Conservation (phyloP, 2,888 invertebrate species). For the Subacronicta megacephala region DNA sequence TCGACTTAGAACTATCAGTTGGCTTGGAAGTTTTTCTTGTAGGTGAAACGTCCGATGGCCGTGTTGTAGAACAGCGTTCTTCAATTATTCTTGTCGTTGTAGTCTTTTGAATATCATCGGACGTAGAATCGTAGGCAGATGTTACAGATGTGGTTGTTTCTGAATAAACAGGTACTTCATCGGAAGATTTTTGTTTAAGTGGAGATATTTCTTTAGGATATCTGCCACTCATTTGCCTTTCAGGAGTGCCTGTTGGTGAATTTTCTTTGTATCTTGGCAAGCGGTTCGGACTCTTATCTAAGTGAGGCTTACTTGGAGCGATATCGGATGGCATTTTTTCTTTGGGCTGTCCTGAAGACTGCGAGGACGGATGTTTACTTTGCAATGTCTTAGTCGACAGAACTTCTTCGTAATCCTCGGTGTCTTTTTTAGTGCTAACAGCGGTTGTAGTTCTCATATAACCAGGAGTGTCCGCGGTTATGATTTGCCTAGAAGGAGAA, state of each 20-base stretch:
- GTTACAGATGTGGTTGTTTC: conserved; percentile 46
- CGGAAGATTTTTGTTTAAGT: conserved; percentile 20
- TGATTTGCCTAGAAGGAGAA: conserved; percentile 24
- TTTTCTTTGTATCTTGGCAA: conserved; percentile 14
- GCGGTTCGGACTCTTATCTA: conserved; percentile 31
- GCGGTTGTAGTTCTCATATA: conserved; percentile 47
- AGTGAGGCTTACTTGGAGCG: conserved; percentile 31
- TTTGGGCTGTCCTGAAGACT: conserved; percentile 13
- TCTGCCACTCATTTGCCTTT: conserved; percentile 20
- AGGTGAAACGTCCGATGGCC: conserved; percentile 16
- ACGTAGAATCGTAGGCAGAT: conserved; percentile 45
- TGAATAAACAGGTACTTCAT: conserved; percentile 42
- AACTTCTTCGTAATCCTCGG: conserved; percentile 10
- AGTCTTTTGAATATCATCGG: conserved; percentile 46
- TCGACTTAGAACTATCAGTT: conserved; percentile 7
- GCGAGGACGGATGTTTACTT: conserved; percentile 8
- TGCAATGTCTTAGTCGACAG: conserved; percentile 14
- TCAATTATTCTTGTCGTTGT: conserved; percentile 33
- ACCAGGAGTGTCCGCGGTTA: conserved; percentile 33
- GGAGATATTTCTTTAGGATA: conserved; percentile 44
- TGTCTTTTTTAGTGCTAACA: conserved; percentile 39
- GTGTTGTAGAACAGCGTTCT: conserved; percentile 15
- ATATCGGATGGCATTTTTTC: conserved; percentile 5
- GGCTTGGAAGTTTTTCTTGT: conserved; percentile 17
- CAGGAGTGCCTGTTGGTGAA: conserved; percentile 29